A percentile compares a stretch with the other conserved stretches of the same genome.
Conservation (phyloP, 2,797 vertebrate genomes). For the Microchirus variegatus region DNA sequence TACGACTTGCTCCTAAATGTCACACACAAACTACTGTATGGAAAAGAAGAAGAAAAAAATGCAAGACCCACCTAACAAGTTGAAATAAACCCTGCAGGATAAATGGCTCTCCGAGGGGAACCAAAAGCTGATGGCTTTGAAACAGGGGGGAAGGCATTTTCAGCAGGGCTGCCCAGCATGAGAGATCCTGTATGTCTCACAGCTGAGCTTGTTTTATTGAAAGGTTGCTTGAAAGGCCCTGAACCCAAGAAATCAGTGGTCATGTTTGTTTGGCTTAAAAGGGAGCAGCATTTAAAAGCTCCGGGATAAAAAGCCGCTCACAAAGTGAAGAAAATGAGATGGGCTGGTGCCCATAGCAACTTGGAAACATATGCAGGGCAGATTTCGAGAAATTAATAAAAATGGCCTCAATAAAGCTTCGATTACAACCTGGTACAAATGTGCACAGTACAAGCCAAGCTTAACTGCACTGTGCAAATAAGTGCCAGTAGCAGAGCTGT, state of each 20-base stretch:
- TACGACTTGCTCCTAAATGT: constrained; percentile 71
- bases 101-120: constrained; percentile 79
- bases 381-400: constrained; percentile 60
- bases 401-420: constrained; percentile 55
- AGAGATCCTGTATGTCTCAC: constrained; percentile 81
- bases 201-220: constrained; percentile 84
- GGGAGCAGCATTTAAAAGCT: constrained; percentile 62
- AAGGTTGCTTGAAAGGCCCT: constrained; percentile 80
- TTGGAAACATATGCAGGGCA: constrained; percentile 38
- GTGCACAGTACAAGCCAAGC: constrained; percentile 59
- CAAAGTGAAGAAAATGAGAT: constrained; percentile 59
- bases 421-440: constrained; percentile 64
- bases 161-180: constrained; percentile 73
- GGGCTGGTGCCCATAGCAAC: constrained; percentile 46
- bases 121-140: constrained; percentile 81
- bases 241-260: constrained; percentile 76
- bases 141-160: constrained; percentile 80
- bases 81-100: constrained; percentile 83
- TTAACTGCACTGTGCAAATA: constrained; percentile 64
- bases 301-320: constrained; percentile 55
- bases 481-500: constrained; percentile 75
- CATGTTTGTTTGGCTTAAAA: constrained; percentile 79
- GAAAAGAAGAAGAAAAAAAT: constrained; percentile 56
- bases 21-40: constrained; percentile 57
- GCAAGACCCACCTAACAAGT: constrained; percentile 79